A percentile compares a stretch with the other conserved stretches of the same genome.
phyloP scores from a whole-genome alignment of 2,113 vertebrate genomes.

The Seriola rivoliana region DNA sequence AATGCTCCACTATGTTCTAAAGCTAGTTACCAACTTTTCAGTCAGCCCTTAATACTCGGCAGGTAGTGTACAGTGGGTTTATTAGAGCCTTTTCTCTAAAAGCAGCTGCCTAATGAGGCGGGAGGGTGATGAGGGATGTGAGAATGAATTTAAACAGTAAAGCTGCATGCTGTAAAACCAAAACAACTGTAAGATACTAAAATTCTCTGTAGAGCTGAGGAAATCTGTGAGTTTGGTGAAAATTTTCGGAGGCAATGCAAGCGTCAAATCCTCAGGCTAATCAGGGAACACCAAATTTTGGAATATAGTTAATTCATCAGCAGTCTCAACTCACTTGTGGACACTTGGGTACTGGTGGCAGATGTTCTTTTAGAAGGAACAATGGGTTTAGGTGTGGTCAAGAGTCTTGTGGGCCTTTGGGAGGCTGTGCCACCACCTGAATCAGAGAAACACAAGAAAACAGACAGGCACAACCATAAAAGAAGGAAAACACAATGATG shows the following conservation, averaged over 20 bases:
- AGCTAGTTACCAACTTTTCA: not conserved
- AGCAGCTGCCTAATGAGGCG: not conserved
- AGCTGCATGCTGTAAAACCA: too few relatives aligned
- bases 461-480: not conserved
- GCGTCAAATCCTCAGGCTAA: not conserved
- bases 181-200: not conserved
- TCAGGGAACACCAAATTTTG: not conserved
- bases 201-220: not conserved
- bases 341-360: fast-evolving
- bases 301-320: not conserved
- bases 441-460: not conserved
- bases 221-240: too few relatives aligned
- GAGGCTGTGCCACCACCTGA: not conserved
- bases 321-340: slow-evolving; percentile 10
- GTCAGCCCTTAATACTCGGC: too few relatives aligned
- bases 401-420: fast-evolving
- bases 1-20: not conserved
- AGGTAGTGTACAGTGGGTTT: not conserved
- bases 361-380: fast-evolving
- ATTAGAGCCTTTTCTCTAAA: not conserved
- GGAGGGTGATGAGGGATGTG: too few relatives aligned
- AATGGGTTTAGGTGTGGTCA: not conserved
- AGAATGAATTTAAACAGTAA: not conserved
- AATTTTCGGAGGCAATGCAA: too few relatives aligned
- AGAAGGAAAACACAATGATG: not conserved